Evolutionary conservation across 2,888 invertebrate genomes (phyloP), one percentile per base, ranked within the genome.

Genomic region (Cheilosia grossa): DNA sequence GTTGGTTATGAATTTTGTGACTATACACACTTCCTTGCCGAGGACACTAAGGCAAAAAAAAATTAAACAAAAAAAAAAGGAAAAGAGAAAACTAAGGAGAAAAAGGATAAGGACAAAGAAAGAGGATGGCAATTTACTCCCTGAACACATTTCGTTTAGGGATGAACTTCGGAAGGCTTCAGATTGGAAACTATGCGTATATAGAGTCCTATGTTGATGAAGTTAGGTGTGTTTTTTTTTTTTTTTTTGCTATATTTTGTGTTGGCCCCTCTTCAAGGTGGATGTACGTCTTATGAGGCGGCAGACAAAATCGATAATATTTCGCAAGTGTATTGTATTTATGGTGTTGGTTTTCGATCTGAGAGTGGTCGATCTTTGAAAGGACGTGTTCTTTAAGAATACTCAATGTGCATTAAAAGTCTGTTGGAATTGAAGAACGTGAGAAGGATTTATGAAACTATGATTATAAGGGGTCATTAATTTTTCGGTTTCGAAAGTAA

Each of bases 1-100:
- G 59, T 81, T 85, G 70, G 81, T 75, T 81, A 75, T 74, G 69
- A 79, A 82, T 82, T 82, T 82, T 63, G 54, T 58, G 81, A 75
- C 75, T 82, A 27, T 27, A 66, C 37, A 64, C 44, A 75, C 56
- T 69, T 81, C 49, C 81, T 61, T 63, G 54, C 49, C 42, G 51
- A 75, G 75, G 67, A 74, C 33, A 74, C 21, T 47, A 56, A 56
- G 54, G 47, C 54, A 80, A 56, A n/a, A 42, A 19, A 59, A 73
- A 66, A 30, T 51, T 5, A 42, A 27, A 49, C 67, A 56, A 37
- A 42, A 59, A 73, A 66, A 40, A 56, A 64, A 10, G 3, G 3
- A 33, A 10, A 37, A 37, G 37, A 37, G 37, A 37, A 37, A 37
- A 37, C 37, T 21, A 33, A 64, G 33, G 21, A 64, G 30, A 30